Evolutionary conservation across 2,888 invertebrate species (phyloP).

Genomic region (Ormia ochracea): DNA sequence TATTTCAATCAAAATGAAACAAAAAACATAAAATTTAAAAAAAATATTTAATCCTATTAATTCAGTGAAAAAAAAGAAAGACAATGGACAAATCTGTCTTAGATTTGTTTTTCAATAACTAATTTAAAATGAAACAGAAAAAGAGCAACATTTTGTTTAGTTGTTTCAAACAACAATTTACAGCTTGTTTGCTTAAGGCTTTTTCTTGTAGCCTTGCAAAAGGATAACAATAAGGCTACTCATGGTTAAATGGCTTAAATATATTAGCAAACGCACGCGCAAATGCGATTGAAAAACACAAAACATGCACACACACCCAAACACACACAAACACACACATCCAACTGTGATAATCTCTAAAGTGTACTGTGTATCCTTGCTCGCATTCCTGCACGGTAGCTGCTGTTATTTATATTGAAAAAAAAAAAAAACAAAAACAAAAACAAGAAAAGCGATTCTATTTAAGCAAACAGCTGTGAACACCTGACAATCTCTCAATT

Average conservation of each 20-base stretch:
- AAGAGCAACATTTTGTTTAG: conserved; percentile 34
- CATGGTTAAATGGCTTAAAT: conserved; percentile 57
- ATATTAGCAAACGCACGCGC: conserved; percentile 51
- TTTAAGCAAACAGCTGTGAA: neutral
- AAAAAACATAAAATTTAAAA: conserved; percentile 22
- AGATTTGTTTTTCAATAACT: conserved; percentile 11
- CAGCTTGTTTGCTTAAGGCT: conserved; percentile 36
- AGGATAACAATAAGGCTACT: conserved; percentile 52
- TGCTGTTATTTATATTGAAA: neutral
- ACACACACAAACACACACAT: neutral
- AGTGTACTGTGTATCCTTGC: conserved; percentile 11
- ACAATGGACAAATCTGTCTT: conserved; percentile 22
- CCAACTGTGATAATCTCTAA: conserved; percentile 12
- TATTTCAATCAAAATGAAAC: conserved; percentile 8
- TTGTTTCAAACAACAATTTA: conserved; percentile 43
- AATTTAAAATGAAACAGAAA: conserved; percentile 30
- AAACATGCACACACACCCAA: neutral
- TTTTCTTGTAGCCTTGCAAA: conserved; percentile 27
- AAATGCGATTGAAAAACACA: conserved; percentile 51
- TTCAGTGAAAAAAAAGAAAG: conserved; percentile 61
- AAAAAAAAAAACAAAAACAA: neutral
- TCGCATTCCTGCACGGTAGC: neutral
- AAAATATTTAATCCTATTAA: conserved; percentile 65
- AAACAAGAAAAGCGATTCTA: no score
- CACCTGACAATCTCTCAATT: conserved; percentile 38